A percentile compares a stretch with the other conserved stretches of the same genome.
Conservation (phyloP, 1,140 invertebrate genomes). For the Ceratina calcarata region DNA sequence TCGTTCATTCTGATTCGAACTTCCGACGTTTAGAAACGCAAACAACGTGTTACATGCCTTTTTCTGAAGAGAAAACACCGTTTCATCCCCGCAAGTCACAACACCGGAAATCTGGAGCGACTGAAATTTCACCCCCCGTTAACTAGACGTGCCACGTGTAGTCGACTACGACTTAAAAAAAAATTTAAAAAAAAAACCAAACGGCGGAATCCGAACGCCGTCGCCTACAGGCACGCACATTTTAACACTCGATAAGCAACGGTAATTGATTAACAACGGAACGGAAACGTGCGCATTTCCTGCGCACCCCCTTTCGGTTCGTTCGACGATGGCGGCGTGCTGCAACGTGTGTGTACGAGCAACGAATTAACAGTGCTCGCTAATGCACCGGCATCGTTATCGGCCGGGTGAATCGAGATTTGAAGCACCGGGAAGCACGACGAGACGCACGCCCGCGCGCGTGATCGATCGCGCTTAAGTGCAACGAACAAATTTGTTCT, state of each 20-base stretch:
- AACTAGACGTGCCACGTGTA: background rate
- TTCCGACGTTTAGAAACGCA: too few relatives aligned
- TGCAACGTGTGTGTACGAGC: constrained; percentile 12
- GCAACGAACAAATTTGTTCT: constrained; percentile 43
- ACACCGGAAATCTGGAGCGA: background rate
- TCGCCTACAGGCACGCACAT: background rate
- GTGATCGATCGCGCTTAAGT: constrained; percentile 45
- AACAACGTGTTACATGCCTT: too few relatives aligned
- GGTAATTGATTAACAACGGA: constrained; percentile 47
- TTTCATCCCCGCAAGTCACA: background rate
- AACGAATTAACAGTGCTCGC: constrained; percentile 41
- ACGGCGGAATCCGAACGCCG: background rate
- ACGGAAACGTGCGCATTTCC: constrained; percentile 41
- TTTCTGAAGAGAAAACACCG: background rate
- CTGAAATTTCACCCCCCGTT: background rate
- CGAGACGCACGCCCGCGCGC: background rate
- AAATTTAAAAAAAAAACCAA: background rate
- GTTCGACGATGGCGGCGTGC: too few relatives aligned
- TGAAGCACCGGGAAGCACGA: constrained; percentile 16
- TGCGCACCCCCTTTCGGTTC: background rate
- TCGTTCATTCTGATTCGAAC: too few relatives aligned
- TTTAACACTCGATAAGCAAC: constrained; percentile 28
- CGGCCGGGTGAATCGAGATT: constrained; percentile 43
- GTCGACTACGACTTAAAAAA: too few relatives aligned
- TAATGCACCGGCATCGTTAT: constrained; percentile 45